phyloP scores from a whole-genome alignment of 1,140 invertebrate genomes.

The Mactra quadrangularis region DNA sequence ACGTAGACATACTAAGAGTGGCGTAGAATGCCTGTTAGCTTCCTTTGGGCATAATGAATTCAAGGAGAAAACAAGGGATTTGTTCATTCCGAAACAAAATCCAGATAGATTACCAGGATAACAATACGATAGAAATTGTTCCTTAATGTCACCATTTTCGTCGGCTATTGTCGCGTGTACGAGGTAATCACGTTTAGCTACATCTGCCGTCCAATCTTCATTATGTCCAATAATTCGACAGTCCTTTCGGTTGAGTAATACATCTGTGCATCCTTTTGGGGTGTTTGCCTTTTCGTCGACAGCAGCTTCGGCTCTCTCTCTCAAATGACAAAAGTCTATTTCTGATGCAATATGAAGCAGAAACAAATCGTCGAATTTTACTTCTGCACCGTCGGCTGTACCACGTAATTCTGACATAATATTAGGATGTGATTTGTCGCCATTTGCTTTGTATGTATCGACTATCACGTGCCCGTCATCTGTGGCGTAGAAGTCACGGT shows the following conservation, averaged over 20 bases:
- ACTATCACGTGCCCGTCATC: too few species aligned
- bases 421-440: too few species aligned
- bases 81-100: slow-evolving; percentile 46
- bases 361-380: slow-evolving; percentile 27
- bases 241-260: slow-evolving; percentile 14
- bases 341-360: slow-evolving; percentile 37
- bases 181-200: slow-evolving; percentile 13
- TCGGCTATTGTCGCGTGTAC: slow-evolving; percentile 11
- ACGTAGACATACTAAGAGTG: slow-evolving; percentile 15
- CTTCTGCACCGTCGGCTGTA: slow-evolving; percentile 13
- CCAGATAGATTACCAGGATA: slow-evolving; percentile 30
- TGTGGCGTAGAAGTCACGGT: too few species aligned
- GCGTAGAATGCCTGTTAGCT: neutral
- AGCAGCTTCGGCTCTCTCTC: neutral
- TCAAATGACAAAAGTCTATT: slow-evolving; percentile 6
- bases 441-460: too few species aligned
- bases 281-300: neutral
- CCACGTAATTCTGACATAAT: slow-evolving; percentile 24
- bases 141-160: neutral
- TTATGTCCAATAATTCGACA: slow-evolving; percentile 40
- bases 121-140: slow-evolving; percentile 25
- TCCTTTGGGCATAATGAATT: slow-evolving; percentile 14
- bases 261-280: slow-evolving; percentile 45
- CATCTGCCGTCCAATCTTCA: slow-evolving; percentile 41
- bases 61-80: slow-evolving; percentile 19